phyloP scores from a whole-genome alignment of 2,888 invertebrate species.

The Polymixis flavicincta region DNA sequence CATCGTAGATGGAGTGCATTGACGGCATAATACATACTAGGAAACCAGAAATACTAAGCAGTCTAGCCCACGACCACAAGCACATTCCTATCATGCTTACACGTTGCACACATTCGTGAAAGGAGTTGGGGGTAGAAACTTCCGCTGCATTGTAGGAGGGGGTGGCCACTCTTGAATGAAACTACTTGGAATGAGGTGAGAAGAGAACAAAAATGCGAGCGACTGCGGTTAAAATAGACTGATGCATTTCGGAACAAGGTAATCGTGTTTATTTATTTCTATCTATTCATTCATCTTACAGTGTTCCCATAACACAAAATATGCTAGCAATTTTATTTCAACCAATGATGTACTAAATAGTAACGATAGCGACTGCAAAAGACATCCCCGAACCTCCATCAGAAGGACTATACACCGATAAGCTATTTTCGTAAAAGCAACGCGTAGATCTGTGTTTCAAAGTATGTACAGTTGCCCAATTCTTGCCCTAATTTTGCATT shows the following conservation, averaged over 20 bases:
- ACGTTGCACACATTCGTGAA: slow-evolving; percentile 26
- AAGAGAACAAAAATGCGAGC: neutral
- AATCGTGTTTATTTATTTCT: neutral
- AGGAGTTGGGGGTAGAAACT: slow-evolving; percentile 15
- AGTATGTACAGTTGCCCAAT: neutral
- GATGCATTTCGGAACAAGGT: neutral
- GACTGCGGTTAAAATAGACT: neutral
- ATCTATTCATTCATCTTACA: no score
- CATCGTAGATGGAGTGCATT: slow-evolving; percentile 20
- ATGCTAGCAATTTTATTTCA: neutral
- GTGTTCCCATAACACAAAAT: neutral
- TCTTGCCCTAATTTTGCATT: neutral
- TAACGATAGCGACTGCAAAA: neutral
- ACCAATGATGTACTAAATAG: neutral
- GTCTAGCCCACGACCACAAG: slow-evolving; percentile 8
- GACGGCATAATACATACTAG: slow-evolving; percentile 35
- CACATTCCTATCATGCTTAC: neutral
- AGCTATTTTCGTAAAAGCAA: neutral
- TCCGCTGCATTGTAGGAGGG: slow-evolving; percentile 32
- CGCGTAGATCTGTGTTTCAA: neutral
- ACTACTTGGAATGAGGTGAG: slow-evolving; percentile 1
- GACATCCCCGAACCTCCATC: neutral
- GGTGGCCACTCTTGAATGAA: neutral
- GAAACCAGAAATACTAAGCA: slow-evolving; percentile 37
- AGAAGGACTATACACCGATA: neutral